These are phyloP conservation scores for Heterotis niloticus DNA, from an alignment of 2,113 vertebrate genomes.

Conservation along the genomic window DNA sequence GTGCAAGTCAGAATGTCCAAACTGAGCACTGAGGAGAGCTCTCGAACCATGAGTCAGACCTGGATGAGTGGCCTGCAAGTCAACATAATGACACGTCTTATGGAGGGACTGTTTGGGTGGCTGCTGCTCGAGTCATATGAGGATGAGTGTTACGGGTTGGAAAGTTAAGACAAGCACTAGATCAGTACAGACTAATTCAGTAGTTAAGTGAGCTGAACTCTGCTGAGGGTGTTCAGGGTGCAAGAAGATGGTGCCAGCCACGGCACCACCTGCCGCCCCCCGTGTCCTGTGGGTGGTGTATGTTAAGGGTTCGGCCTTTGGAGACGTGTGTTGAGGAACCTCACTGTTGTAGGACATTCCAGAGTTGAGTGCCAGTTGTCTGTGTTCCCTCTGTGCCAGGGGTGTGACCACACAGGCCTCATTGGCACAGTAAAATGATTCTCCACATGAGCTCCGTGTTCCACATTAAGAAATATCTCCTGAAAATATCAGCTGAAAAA, in stretches of 20 bases:
- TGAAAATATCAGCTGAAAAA: too few species aligned
- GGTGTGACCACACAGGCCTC: not conserved
- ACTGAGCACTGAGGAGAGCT: not conserved
- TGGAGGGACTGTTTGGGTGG: not conserved
- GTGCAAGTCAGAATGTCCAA: not conserved
- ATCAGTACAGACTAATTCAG: not conserved
- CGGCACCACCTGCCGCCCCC: too few species aligned
- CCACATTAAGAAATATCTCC: too few species aligned
- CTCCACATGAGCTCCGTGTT: too few species aligned
- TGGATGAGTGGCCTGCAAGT: not conserved
- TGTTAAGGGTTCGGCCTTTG: too few species aligned
- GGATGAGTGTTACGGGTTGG: not conserved
- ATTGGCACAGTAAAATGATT: too few species aligned
- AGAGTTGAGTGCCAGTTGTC: not conserved
- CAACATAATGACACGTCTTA: not conserved
- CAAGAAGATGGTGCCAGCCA: too few species aligned
- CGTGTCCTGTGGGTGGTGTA: not conserved
- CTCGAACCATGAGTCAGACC: not conserved
- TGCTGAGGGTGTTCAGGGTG: not conserved
- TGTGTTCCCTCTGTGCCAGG: not conserved
- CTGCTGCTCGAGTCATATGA: not conserved
- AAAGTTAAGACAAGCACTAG: not conserved
- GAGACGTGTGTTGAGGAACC: too few species aligned
- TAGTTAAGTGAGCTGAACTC: not conserved
- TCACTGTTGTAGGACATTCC: not conserved